Evolutionary conservation across 2,888 invertebrate genomes (phyloP).

Genomic region (Lasioglossum oenotherae): DNA sequence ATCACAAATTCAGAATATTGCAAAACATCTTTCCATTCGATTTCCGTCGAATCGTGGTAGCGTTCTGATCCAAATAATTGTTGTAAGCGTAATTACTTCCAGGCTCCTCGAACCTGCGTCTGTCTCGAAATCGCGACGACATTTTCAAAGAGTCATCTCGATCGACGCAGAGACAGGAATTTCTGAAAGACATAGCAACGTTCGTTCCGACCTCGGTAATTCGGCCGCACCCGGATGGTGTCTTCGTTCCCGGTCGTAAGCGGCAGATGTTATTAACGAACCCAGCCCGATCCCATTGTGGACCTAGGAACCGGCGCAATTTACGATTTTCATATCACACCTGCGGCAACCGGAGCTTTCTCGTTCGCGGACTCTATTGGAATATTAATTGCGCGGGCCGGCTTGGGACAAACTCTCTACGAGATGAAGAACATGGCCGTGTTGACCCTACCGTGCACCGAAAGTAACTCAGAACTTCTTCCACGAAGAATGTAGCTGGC

Average conservation of each 20-base stretch:
- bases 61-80: not conserved
- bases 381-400: slow-evolving; percentile 53
- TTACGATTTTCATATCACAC: slow-evolving; percentile 60
- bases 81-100: not conserved
- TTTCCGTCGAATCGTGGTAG: not conserved
- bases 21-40: not conserved
- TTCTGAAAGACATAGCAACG: slow-evolving; percentile 15
- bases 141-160: not conserved
- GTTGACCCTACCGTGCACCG: slow-evolving; percentile 2
- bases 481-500: not conserved
- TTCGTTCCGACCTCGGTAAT: slow-evolving; percentile 22
- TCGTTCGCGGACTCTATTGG: slow-evolving; percentile 33
- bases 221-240: slow-evolving; percentile 12
- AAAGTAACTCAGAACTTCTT: not conserved
- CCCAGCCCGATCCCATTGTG: slow-evolving; percentile 46
- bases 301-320: slow-evolving; percentile 36
- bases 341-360: slow-evolving; percentile 47
- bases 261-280: slow-evolving; percentile 61
- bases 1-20: not conserved
- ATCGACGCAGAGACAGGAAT: slow-evolving; percentile 20
- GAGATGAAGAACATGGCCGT: slow-evolving; percentile 11
- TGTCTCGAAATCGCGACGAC: not conserved
- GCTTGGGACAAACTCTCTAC: not conserved
- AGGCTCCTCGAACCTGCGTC: not conserved
- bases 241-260: slow-evolving; percentile 37